Evolutionary conservation across 2,888 invertebrate genomes (phyloP).

Genomic region (Drosophila nigritarsus): DNA sequence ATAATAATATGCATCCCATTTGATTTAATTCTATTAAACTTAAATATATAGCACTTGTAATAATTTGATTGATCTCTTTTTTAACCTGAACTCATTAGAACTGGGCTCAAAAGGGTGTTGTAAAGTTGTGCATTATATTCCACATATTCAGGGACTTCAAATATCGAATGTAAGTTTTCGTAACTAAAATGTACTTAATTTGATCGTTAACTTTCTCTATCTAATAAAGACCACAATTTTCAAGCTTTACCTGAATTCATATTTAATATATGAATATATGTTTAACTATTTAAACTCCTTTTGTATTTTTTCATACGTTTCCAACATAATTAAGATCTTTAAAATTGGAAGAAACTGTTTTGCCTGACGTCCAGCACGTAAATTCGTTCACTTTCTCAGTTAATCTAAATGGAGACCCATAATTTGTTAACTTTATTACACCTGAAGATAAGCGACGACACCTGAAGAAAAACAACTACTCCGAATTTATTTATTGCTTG

Average conservation of each 20-base stretch:
- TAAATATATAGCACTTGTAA: no score
- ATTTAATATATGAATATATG: no score
- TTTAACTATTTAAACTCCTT: background rate
- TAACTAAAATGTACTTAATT: background rate
- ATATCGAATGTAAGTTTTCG: no score
- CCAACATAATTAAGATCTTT: background rate
- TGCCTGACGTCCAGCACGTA: background rate
- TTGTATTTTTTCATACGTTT: background rate
- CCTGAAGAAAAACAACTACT: background rate
- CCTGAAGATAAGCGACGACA: background rate
- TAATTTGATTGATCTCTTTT: no score
- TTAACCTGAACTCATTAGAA: no score
- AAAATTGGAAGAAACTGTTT: background rate
- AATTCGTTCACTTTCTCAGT: background rate
- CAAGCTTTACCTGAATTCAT: background rate
- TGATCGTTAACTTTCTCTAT: no score
- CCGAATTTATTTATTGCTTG: background rate
- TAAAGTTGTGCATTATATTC: background rate
- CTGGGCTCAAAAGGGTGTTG: background rate
- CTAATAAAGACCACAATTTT: no score
- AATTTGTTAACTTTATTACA: slow-evolving; percentile 5
- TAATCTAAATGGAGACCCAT: background rate
- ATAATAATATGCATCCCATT: background rate
- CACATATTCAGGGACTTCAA: background rate
- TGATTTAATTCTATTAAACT: background rate